phyloP scores from a whole-genome alignment of 2,113 vertebrate genomes.

The Elachura formosa region DNA sequence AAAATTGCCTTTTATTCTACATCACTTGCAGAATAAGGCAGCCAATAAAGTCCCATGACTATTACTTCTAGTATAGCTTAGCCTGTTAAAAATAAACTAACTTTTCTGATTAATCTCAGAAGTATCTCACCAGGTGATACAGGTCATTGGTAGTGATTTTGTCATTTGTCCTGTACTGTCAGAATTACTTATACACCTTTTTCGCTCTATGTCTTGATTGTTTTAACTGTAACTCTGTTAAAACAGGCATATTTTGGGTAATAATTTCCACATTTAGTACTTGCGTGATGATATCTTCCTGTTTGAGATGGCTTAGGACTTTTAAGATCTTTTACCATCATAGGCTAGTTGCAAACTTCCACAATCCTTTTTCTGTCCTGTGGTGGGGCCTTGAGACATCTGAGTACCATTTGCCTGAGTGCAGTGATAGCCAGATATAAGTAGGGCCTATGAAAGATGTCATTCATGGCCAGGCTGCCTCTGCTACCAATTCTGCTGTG shows the following conservation, averaged over 20 bases:
- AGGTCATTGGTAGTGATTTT: neutral
- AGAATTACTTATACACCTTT: neutral
- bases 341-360: neutral
- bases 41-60: neutral
- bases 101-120: neutral
- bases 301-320: neutral
- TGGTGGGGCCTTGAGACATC: neutral
- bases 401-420: accelerated
- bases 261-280: neutral
- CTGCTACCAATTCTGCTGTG: neutral
- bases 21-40: neutral
- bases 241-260: neutral
- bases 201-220: neutral
- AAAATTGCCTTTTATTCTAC: neutral
- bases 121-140: neutral
- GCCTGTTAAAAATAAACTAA: neutral
- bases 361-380: neutral
- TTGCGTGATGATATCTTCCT: neutral
- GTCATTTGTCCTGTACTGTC: neutral
- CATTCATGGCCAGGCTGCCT: neutral
- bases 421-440: neutral
- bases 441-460: neutral
- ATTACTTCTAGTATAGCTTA: neutral
- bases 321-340: neutral
- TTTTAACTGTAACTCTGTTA: neutral